Conservation (phyloP, 2,797 vertebrate species). For the Pangasius djambal region DNA sequence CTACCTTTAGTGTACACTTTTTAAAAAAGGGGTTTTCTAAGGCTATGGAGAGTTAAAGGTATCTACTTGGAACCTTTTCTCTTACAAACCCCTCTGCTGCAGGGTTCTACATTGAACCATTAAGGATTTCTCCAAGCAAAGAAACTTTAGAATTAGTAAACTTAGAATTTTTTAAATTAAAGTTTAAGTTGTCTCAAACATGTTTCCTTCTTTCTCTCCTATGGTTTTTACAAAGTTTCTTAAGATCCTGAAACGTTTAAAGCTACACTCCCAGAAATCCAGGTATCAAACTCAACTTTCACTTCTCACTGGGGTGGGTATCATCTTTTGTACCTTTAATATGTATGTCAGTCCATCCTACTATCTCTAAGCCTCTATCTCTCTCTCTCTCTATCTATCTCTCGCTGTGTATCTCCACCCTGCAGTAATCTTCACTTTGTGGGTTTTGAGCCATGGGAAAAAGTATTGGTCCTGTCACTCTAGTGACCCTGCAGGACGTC, state of each 20-base stretch:
- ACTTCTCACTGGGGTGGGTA: neutral
- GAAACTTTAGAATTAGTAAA: neutral
- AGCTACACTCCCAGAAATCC: neutral
- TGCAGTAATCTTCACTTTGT: constrained; percentile 59
- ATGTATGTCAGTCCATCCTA: neutral
- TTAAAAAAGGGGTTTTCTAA: neutral
- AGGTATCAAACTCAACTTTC: neutral
- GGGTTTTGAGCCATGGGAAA: constrained; percentile 64
- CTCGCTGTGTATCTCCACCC: constrained; percentile 54
- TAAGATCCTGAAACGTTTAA: neutral
- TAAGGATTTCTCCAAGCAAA: neutral
- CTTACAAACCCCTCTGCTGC: neutral
- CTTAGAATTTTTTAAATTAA: neutral
- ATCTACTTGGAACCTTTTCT: neutral
- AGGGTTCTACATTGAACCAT: neutral
- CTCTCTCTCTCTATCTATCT: neutral
- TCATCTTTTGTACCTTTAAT: neutral
- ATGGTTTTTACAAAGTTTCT: neutral
- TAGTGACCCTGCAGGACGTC: constrained; percentile 65
- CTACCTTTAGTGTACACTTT: neutral
- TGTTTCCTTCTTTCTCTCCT: neutral
- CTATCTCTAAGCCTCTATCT: constrained; percentile 19
- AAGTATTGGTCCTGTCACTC: constrained; percentile 55
- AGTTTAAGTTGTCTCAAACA: neutral
- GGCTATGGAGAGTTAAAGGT: neutral